Conservation (phyloP, 2,113 vertebrate genomes). For the Pao palembangensis region DNA sequence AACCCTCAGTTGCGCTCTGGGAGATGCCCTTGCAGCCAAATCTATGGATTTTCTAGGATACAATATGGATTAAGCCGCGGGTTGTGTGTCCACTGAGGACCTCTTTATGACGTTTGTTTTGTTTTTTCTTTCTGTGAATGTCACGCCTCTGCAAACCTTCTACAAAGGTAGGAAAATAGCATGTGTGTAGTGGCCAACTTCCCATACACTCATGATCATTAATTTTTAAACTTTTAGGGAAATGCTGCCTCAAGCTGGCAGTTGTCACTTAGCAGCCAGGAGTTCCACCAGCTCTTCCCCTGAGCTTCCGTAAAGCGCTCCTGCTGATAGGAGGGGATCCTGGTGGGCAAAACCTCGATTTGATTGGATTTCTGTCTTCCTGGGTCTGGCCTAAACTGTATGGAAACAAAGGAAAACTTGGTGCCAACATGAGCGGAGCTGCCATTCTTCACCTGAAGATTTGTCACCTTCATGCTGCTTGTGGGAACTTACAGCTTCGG, state of each 20-base stretch:
- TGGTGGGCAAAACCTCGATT: constrained; percentile 7
- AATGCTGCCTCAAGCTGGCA: constrained; percentile 23
- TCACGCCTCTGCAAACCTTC: constrained; percentile 2
- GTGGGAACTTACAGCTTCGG: too few species aligned
- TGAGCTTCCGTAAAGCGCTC: constrained; percentile 30
- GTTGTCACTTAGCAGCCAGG: constrained; percentile 38
- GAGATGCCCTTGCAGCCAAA: too few species aligned
- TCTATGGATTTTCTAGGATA: neutral
- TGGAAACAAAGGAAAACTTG: constrained; percentile 1
- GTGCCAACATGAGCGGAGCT: neutral
- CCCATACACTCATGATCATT: constrained; percentile 35
- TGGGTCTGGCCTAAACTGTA: neutral
- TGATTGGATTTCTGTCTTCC: neutral
- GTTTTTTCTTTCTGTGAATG: neutral
- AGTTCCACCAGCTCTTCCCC: constrained; percentile 17
- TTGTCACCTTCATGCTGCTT: too few species aligned
- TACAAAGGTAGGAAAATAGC: constrained; percentile 9
- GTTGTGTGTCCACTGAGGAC: constrained; percentile 2
- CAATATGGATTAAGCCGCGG: neutral
- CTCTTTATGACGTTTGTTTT: neutral
- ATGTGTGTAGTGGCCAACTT: constrained; percentile 11
- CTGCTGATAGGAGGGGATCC: constrained; percentile 11
- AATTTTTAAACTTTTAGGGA: constrained; percentile 41
- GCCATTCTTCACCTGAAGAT: neutral
- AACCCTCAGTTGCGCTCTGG: neutral